Percentiles rank a stretch among this genome's conserved stretches.
These are phyloP conservation scores for Idaea biselata DNA, from an alignment of 2,888 invertebrate genomes.

Conservation along the genomic window DNA sequence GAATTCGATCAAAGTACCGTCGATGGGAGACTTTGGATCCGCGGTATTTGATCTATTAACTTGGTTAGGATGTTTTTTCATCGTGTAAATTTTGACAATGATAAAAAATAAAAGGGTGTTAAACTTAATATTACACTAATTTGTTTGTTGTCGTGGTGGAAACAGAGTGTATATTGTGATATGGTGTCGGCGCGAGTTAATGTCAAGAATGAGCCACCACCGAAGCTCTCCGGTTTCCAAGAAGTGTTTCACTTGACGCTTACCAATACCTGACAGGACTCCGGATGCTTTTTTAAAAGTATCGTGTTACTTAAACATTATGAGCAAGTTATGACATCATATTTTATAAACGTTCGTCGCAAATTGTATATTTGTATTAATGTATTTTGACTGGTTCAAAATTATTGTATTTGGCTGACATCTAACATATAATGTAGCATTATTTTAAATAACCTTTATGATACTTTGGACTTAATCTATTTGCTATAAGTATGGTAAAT, in stretches of 20 bases:
- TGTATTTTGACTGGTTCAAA: neutral
- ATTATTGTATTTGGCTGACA: too few species aligned
- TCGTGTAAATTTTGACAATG: constrained; percentile 54
- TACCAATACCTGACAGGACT: constrained; percentile 49
- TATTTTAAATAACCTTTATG: too few species aligned
- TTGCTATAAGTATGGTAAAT: too few species aligned
- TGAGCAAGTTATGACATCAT: neutral
- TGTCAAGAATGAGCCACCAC: constrained; percentile 45
- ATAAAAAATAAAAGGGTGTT: constrained; percentile 59
- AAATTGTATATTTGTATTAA: neutral
- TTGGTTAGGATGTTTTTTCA: constrained; percentile 36
- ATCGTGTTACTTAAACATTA: constrained; percentile 26
- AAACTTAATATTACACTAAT: constrained; percentile 75
- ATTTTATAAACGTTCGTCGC: neutral
- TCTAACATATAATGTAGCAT: too few species aligned
- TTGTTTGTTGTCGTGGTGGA: constrained; percentile 66
- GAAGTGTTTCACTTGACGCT: constrained; percentile 74
- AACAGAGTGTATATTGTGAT: constrained; percentile 75
- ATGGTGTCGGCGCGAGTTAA: constrained; percentile 60
- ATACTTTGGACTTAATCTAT: too few species aligned
- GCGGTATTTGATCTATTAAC: constrained; percentile 25
- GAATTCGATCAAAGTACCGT: constrained; percentile 51
- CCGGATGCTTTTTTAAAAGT: constrained; percentile 43
- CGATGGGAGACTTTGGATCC: constrained; percentile 28
- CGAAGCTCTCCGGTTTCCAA: constrained; percentile 65